Evolutionary conservation across 1,140 invertebrate genomes (phyloP), one percentile per base, ranked within the genome.

Genomic region (Maconellicoccus hirsutus): DNA sequence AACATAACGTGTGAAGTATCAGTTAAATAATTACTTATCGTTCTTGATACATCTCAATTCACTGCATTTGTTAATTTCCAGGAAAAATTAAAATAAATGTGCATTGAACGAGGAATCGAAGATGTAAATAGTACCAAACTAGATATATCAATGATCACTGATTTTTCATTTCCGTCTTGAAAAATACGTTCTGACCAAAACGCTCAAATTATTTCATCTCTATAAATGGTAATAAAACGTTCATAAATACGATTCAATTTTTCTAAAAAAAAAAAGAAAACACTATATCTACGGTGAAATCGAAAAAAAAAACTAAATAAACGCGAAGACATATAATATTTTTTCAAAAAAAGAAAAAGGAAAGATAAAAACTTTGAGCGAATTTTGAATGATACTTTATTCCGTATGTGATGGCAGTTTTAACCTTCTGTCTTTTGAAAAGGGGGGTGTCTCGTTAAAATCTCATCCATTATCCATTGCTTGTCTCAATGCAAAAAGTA

Each of bases 401-500:
- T 23, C 61, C 61, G 61, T 66, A 66, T 66, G 61, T 66, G 61
- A 66, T 66, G 10, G 61, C 25, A 26, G 22, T 66, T 66, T 66
- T 66, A 66, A 66, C 61, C 61, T 66, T 66, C 61, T 66, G 61
- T 66, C 61, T 26, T 66, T 66, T 26, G 22, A 23, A 66, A 26
- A 66, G 61, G 61, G 61, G 61, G 61, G 21, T 66, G 61, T 66
- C 61, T 66, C 61, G 25, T 66, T 66, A 66, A 66, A 66, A 66
- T 66, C 61, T 66, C 61, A 66, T 66, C 61, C 61, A 66, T 66
- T 66, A 66, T 66, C 61, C 61, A 66, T 66, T 26, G 61, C 25
- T 26, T 23, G 21, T 26, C 22, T 66, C 61, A 22, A 25, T 26
- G 61, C 25, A 66, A 66, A 22, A 26, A 66, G 61, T 66, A 66